Percentiles rank a stretch among this genome's conserved stretches.
phyloP scores from a whole-genome alignment of 2,888 invertebrate species.

The Ennomos quercinarius region DNA sequence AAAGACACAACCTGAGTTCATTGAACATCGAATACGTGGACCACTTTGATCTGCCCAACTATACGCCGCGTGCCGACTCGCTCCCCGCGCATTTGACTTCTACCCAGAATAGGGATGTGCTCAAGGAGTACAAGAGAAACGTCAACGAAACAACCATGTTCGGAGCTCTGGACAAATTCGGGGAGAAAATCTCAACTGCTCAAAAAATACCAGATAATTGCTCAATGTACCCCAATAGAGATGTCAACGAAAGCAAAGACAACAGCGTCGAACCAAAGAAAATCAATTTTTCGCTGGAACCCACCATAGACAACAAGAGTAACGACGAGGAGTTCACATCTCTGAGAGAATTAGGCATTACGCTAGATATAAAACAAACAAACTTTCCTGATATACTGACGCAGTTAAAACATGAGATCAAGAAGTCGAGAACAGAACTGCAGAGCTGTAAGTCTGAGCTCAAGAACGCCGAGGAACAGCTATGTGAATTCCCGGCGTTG shows the following conservation, averaged over 20 bases:
- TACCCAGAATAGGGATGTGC: conserved; percentile 66
- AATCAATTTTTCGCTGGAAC: conserved; percentile 75
- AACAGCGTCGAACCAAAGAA: conserved; percentile 76
- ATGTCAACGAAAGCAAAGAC: conserved; percentile 68
- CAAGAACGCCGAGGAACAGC: conserved; percentile 82
- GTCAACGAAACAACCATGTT: conserved; percentile 77
- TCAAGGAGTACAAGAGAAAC: conserved; percentile 70
- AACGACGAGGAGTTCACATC: conserved; percentile 79
- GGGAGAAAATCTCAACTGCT: conserved; percentile 60
- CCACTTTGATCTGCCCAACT: conserved; percentile 61
- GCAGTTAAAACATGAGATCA: conserved; percentile 82
- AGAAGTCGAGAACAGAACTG: conserved; percentile 82
- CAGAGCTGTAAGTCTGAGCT: conserved; percentile 83
- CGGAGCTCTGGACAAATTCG: conserved; percentile 58
- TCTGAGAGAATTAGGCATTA: conserved; percentile 81
- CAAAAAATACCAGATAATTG: conserved; percentile 76
- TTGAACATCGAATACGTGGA: conserved; percentile 67
- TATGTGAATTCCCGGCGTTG: conserved; percentile 80
- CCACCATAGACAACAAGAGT: conserved; percentile 65
- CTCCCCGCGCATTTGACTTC: conserved; percentile 74
- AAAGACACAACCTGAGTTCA: conserved; percentile 70
- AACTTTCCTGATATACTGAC: conserved; percentile 77
- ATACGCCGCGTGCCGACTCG: conserved; percentile 72
- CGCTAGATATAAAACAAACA: conserved; percentile 73
- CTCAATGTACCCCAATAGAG: conserved; percentile 80